A percentile compares a stretch with the other conserved stretches of the same genome.
These are phyloP conservation scores for Phyllotreta cruciferae DNA, from an alignment of 2,888 invertebrate species.

Conservation along the genomic window DNA sequence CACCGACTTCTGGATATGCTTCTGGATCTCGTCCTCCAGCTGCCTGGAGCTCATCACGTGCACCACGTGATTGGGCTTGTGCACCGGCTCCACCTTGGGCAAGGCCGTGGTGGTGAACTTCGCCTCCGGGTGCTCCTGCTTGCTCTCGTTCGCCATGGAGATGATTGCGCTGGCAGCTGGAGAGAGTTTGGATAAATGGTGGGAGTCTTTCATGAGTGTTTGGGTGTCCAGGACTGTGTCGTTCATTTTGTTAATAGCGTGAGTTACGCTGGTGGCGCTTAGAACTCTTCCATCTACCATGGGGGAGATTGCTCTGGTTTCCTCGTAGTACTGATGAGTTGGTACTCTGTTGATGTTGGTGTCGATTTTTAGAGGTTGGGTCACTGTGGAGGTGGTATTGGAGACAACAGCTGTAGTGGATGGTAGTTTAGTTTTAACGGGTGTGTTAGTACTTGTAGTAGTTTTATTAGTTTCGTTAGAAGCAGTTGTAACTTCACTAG, in stretches of 20 bases:
- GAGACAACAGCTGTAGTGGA: constrained; percentile 56
- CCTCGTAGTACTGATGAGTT: constrained; percentile 42
- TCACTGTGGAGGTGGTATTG: constrained; percentile 57
- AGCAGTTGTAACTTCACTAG: constrained; percentile 11
- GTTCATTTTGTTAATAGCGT: constrained; percentile 60
- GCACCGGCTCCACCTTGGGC: constrained; percentile 41
- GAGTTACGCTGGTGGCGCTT: constrained; percentile 58
- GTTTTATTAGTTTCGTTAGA: constrained; percentile 26
- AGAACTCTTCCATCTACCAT: constrained; percentile 55
- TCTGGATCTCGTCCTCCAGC: constrained; percentile 50
- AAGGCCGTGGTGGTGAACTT: constrained; percentile 46
- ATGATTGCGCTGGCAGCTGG: constrained; percentile 46
- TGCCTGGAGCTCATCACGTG: constrained; percentile 46
- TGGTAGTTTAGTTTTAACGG: constrained; percentile 37
- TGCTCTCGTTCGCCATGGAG: constrained; percentile 42
- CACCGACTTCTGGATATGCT: constrained; percentile 51
- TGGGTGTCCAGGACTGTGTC: constrained; percentile 58
- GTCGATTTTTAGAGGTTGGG: constrained; percentile 58
- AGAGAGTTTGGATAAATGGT: constrained; percentile 48
- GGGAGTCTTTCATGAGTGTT: constrained; percentile 55
- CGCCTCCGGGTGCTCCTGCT: constrained; percentile 36
- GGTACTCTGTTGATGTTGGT: constrained; percentile 49
- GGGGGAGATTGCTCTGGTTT: constrained; percentile 47
- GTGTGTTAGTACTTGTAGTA: constrained; percentile 18
- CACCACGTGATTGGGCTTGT: constrained; percentile 40